These are phyloP conservation scores for Argyra leucocephala DNA, from an alignment of 2,888 invertebrate genomes.

Conservation along the genomic window DNA sequence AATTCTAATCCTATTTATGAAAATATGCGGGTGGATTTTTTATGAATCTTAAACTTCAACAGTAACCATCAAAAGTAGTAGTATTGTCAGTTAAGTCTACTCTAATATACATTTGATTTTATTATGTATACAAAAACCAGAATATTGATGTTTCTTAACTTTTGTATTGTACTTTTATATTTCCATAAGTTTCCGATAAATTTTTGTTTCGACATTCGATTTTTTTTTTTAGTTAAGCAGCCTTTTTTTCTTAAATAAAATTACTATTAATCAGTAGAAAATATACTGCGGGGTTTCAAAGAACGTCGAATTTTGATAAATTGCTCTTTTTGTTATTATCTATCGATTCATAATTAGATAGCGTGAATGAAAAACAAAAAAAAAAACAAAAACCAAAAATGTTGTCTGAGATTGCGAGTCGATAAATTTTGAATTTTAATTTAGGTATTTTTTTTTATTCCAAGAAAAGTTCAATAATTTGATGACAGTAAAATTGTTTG, in stretches of 20 bases:
- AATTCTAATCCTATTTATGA: too few species aligned
- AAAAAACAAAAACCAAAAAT: not conserved
- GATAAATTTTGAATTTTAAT: not conserved
- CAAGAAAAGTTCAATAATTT: not conserved
- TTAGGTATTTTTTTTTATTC: not conserved
- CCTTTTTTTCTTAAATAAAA: not conserved
- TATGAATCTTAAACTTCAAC: too few species aligned
- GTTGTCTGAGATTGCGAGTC: not conserved
- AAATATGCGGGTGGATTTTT: too few species aligned
- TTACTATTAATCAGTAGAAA: not conserved
- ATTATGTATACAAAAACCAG: too few species aligned
- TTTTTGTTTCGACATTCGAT: not conserved
- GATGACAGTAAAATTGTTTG: not conserved
- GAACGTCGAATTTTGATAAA: not conserved
- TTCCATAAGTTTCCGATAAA: not conserved
- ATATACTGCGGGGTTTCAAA: conserved; percentile 1
- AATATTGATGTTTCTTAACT: too few species aligned
- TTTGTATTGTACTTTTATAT: too few species aligned
- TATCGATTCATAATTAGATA: conserved; percentile 2
- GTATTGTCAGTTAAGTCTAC: too few species aligned
- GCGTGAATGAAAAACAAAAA: not conserved
- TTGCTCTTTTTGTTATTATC: not conserved
- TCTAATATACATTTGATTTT: too few species aligned
- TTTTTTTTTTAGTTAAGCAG: not conserved
- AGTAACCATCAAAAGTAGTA: too few species aligned